phyloP scores from a whole-genome alignment of 2,888 invertebrate genomes.

The Volucella bombylans region DNA sequence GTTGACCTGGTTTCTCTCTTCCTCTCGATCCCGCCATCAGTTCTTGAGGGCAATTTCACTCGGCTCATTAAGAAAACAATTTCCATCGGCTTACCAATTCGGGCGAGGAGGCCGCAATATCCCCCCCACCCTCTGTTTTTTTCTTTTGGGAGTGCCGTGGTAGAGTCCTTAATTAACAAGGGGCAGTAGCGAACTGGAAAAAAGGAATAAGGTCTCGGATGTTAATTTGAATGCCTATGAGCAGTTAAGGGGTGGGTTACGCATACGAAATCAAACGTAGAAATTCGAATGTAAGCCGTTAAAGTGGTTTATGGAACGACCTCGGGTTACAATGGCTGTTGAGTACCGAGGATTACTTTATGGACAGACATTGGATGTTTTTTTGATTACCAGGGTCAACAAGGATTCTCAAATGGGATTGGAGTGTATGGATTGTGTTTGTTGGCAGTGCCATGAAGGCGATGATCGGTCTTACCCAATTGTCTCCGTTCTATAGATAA shows the following conservation, averaged over 20 bases:
- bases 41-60: conserved; percentile 67
- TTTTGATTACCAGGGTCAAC: too few species aligned
- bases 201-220: conserved; percentile 31
- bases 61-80: conserved; percentile 75
- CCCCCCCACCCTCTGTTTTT: conserved; percentile 22
- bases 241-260: conserved; percentile 42
- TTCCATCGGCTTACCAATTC: conserved; percentile 73
- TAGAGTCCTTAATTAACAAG: conserved; percentile 72
- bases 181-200: conserved; percentile 34
- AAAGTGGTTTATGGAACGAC: too few species aligned
- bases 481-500: too few species aligned
- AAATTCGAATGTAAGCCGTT: background rate
- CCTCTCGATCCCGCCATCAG: background rate
- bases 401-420: too few species aligned
- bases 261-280: conserved; percentile 61
- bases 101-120: conserved; percentile 61
- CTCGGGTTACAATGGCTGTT: too few species aligned
- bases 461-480: too few species aligned
- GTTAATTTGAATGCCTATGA: conserved; percentile 57
- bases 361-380: too few species aligned
- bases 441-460: too few species aligned
- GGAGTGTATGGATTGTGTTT: too few species aligned
- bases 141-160: conserved; percentile 28
- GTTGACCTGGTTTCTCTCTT: conserved; percentile 43
- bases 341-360: too few species aligned